These are phyloP conservation scores for Muschampia plurimacula DNA, from an alignment of 2,888 invertebrate species.

Conservation along the genomic window DNA sequence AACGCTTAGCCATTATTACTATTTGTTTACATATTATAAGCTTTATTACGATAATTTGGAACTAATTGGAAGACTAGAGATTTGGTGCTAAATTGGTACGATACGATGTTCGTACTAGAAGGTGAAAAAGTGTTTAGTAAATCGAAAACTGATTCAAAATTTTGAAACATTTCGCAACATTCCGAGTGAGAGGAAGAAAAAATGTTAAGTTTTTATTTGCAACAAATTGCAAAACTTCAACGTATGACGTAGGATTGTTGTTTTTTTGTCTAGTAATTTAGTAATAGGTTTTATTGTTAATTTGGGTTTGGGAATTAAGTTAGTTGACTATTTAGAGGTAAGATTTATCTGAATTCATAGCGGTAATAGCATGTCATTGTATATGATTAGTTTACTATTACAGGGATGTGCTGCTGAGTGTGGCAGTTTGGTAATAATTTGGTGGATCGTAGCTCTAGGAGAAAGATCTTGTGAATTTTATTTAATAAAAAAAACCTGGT, in stretches of 20 bases:
- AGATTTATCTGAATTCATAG: conserved; percentile 84
- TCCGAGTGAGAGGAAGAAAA: conserved; percentile 66
- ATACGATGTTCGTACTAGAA: conserved; percentile 70
- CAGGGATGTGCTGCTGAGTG: conserved; percentile 82
- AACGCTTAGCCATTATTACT: conserved; percentile 82
- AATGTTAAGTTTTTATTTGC: conserved; percentile 85
- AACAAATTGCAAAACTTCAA: conserved; percentile 74
- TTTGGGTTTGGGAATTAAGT: conserved; percentile 85
- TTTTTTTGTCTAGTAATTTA: conserved; percentile 82
- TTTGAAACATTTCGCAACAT: conserved; percentile 74
- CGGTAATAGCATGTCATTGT: conserved; percentile 67
- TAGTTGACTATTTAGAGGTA: conserved; percentile 80
- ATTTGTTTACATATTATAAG: conserved; percentile 79
- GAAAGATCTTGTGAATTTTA: conserved; percentile 66
- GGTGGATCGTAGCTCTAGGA: conserved; percentile 60
- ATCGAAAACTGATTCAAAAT: conserved; percentile 64
- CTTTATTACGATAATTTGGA: conserved; percentile 78
- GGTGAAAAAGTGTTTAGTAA: conserved; percentile 52
- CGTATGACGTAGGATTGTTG: conserved; percentile 78
- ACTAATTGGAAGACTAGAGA: conserved; percentile 83
- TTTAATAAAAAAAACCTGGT: conserved; percentile 59
- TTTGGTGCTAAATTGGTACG: conserved; percentile 84
- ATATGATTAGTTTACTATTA: conserved; percentile 80
- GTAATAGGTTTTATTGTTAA: conserved; percentile 82
- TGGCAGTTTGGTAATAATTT: conserved; percentile 69